Evolutionary conservation across 2,113 vertebrate genomes (phyloP), one percentile per base, ranked within the genome.

Genomic region (Bubo blakistoni): DNA sequence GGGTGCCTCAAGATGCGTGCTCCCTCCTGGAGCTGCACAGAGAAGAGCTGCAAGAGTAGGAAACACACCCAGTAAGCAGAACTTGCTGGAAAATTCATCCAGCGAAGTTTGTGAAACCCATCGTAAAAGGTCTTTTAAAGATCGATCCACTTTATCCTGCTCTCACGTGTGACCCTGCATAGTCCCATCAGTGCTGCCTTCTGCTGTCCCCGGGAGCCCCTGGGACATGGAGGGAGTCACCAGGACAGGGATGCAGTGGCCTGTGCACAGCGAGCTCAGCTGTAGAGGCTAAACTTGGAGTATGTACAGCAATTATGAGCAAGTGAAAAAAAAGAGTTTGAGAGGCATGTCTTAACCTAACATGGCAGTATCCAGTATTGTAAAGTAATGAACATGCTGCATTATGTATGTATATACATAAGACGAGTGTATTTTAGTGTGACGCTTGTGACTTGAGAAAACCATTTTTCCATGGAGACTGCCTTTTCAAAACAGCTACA

Each of bases 1-100:
- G 85, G 40, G 42, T 8, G 2, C 38, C 29, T 25, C 0, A 0
- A 71, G 76, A 27, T 11, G 7, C 4, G 0, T 40, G 18, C 7
- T 40, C 3, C 18, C 25, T 80, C 26, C 49, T 65, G 30, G 65
- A 44, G 24, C 59, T 74, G 42, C 55, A 14, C 29, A 58, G 74
- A 54, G 52, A 8, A 85, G 58, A 78, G 32, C 26, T 55, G 22
- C 38, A 49, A 59, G 63, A 55, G 47, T 74, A 71, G 34, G 25
- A 59, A 67, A 47, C 49, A 18, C 20, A 66, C 16, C 15, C 18
- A 63, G 25, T 51, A 71, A 88, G 27, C 25, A 79, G n/a, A 85
- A 69, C 25, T 65, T 81, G 9, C 51, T 81, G 73, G 61, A 85
- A 92, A 81, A 83, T 55, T 55, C 9, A 36, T 66, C 32, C 77